Evolutionary conservation across 1,140 invertebrate species (phyloP).

Genomic region (Trichomalopsis sarcophagae): DNA sequence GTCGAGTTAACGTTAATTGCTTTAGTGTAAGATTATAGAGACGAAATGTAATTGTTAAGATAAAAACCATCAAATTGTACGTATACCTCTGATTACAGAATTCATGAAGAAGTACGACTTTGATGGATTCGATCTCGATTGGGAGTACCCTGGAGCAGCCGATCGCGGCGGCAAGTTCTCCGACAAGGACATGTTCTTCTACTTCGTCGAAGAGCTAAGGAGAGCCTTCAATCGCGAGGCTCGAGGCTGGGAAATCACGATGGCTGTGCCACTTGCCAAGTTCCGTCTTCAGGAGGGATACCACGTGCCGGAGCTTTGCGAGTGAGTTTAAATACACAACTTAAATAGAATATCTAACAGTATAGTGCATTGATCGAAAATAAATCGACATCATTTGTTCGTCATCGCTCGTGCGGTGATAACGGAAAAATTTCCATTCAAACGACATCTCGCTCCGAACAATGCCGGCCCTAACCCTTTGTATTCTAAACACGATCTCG

Average conservation of each 20-base stretch:
- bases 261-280: conserved; percentile 90
- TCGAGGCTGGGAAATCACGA: conserved; percentile 90
- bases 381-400: too few relatives aligned
- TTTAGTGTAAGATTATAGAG: too few relatives aligned
- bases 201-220: conserved; percentile 87
- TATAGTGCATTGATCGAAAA: too few relatives aligned
- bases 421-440: too few relatives aligned
- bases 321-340: conserved; percentile 77
- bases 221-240: conserved; percentile 84
- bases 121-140: conserved; percentile 89
- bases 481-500: background rate
- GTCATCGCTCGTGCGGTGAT: too few relatives aligned
- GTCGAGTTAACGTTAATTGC: too few relatives aligned
- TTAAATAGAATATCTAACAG: too few relatives aligned
- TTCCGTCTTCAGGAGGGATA: conserved; percentile 91
- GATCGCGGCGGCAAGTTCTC: conserved; percentile 89
- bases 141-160: conserved; percentile 91
- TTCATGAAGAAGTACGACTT: conserved; percentile 87
- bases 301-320: conserved; percentile 90
- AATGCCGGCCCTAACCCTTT: background rate
- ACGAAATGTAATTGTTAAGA: too few relatives aligned
- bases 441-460: background rate
- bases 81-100: conserved; percentile 66
- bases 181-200: conserved; percentile 90
- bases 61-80: too few relatives aligned